Conservation (phyloP, 2,113 vertebrate species). For the Cephalophus harveyi region DNA sequence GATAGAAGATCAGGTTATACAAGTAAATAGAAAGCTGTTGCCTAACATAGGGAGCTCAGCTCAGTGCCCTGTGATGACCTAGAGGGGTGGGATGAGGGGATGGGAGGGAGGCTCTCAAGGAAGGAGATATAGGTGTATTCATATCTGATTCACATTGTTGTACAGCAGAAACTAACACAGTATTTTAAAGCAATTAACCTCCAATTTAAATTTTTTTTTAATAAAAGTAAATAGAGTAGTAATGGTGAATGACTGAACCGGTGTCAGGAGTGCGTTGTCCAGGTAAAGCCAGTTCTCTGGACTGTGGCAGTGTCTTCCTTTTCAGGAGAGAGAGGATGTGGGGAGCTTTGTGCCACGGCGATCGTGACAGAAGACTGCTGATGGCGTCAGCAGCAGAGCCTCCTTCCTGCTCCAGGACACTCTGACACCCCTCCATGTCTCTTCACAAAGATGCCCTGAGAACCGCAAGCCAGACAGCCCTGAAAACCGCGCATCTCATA, state of each 20-base stretch:
- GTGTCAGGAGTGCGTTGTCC: accelerated
- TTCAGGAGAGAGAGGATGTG: background rate
- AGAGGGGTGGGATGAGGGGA: too few relatives aligned
- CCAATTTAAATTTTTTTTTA: too few relatives aligned
- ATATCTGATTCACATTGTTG: background rate
- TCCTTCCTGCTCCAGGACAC: background rate
- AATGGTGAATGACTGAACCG: background rate
- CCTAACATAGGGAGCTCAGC: background rate
- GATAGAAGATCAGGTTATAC: background rate
- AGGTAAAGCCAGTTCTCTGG: background rate
- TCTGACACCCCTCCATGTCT: background rate
- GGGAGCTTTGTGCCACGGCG: background rate
- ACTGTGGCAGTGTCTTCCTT: background rate
- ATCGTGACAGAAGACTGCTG: too few relatives aligned
- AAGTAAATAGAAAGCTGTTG: background rate
- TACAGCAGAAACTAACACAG: background rate
- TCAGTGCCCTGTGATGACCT: background rate
- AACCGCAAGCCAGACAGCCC: background rate
- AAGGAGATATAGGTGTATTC: background rate
- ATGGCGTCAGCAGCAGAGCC: background rate
- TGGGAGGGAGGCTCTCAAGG: too few relatives aligned
- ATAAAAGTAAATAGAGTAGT: too few relatives aligned
- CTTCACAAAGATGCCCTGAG: background rate
- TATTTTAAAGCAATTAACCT: background rate
- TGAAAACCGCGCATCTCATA: background rate